A percentile compares a stretch with the other conserved stretches of the same genome.
Evolutionary conservation across 2,888 invertebrate genomes (phyloP).

Genomic region (Diplazon laetatorius): DNA sequence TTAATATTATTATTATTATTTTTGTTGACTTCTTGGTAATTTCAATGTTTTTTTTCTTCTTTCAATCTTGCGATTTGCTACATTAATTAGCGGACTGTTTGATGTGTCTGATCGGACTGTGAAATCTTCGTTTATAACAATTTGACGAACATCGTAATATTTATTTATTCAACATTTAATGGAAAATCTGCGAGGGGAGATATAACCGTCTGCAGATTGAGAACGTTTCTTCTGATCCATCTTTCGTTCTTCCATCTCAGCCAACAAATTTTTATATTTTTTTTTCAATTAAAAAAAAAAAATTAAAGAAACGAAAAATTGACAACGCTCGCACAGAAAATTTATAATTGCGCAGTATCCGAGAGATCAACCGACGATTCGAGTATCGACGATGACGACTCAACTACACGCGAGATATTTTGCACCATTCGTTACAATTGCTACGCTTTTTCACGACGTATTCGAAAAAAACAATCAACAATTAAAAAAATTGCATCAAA

Average conservation of each 20-base stretch:
- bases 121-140: constrained; percentile 27
- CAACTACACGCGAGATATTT: no score
- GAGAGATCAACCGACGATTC: no score
- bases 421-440: no score
- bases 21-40: constrained; percentile 5
- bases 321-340: no score
- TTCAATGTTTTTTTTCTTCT: no score
- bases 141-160: constrained; percentile 35
- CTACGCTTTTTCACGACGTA: constrained; percentile 25
- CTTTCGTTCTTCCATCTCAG: constrained; percentile 25
- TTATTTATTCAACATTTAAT: constrained; percentile 48
- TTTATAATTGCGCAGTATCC: no score
- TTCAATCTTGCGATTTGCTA: no score
- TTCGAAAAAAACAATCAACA: constrained; percentile 23
- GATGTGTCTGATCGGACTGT: constrained; percentile 2
- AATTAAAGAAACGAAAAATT: no score
- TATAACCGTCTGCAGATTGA: constrained; percentile 2
- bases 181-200: constrained; percentile 1
- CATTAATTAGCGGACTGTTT: neutral
- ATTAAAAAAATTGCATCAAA: no score
- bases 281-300: no score
- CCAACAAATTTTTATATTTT: constrained; percentile 5
- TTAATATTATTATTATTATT: constrained; percentile 4
- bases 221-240: constrained; percentile 35
- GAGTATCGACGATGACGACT: no score